Base-by-base conservation (phyloP, 2,888 invertebrate genomes). In the Drosophila birchii region DNA sequence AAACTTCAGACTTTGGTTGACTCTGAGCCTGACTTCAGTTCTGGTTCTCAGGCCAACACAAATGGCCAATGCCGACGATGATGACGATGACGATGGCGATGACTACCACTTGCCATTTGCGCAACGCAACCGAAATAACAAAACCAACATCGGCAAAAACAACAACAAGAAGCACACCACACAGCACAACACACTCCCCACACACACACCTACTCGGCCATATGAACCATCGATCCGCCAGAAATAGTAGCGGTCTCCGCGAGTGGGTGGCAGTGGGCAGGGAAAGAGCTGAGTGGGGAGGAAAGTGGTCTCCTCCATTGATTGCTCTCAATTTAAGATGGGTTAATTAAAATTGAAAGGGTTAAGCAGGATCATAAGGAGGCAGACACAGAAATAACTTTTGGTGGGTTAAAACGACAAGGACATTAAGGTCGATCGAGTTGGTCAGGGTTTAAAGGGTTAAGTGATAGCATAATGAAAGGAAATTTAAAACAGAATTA, bases 21-120 rank as follows among this genome's bases (percentile, higher is more conserved):
- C 18, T 29, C 3, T 60, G 47, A 45, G 64, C 53, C 59, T 43
- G 76, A 57, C 63, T 62, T 44, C 43, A 51, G 70, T 62, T 79
- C 47, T 49, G 63, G 58, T 61, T 59, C 68, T 55, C 55, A 55
- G 54, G 36, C 56, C 44, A 34, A 53, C 74, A 53, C 63, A 59
- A 45, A 23, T 60, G 54, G 60, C 55, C 61, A 61, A 44, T 44
- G 38, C 55, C 69, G 36, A 51, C 20, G 47, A 49, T 18, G 57
- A 36, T 38, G 55, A 12, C 41, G 57, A 36, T 38, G 55, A 12
- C 41, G 38, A 39, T 29, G 68, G 32, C 56, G 29, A 41, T 66
- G 69, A 69, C 84, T 78, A 86, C 77, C 81, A 84, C 83, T 84
- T 88, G 86, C 88, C 83, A 82, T 83, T 88, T 83, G 84, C 80